These are phyloP conservation scores for Diadumene lineata DNA, from an alignment of 92 coral and sea anemone genomes.

Conservation along the genomic window DNA sequence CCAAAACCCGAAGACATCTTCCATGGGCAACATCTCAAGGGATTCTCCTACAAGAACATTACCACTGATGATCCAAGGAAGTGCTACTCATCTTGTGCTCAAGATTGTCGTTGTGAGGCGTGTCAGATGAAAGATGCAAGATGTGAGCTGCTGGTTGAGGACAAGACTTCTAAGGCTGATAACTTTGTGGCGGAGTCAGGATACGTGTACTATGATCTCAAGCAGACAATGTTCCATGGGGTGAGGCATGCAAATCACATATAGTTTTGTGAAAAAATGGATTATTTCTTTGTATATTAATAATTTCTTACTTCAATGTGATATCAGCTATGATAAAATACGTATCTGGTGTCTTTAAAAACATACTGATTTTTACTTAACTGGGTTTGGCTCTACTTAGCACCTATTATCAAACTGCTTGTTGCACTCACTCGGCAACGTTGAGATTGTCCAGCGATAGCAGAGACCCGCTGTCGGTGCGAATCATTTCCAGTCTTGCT, in stretches of 20 bases:
- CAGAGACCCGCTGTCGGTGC: no score
- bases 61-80: constrained; percentile 31
- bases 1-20: constrained; percentile 29
- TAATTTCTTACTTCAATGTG: no score
- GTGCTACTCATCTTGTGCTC: constrained; percentile 37
- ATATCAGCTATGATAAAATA: no score
- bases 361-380: no score
- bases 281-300: no score
- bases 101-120: constrained; percentile 50
- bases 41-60: constrained; percentile 41
- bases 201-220: constrained; percentile 26
- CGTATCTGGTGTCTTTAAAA: not conserved
- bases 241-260: not conserved
- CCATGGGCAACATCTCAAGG: constrained; percentile 27
- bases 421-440: no score
- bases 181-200: constrained; percentile 20
- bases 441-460: no score
- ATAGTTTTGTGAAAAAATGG: not conserved
- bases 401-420: no score
- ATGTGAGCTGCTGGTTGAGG: constrained; percentile 53
- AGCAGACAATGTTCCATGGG: constrained; percentile 19
- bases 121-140: constrained; percentile 40
- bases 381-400: no score
- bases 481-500: no score
- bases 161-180: constrained; percentile 31